Evolutionary conservation across 2,888 invertebrate species (phyloP).

Genomic region (Spisula subtruncata): DNA sequence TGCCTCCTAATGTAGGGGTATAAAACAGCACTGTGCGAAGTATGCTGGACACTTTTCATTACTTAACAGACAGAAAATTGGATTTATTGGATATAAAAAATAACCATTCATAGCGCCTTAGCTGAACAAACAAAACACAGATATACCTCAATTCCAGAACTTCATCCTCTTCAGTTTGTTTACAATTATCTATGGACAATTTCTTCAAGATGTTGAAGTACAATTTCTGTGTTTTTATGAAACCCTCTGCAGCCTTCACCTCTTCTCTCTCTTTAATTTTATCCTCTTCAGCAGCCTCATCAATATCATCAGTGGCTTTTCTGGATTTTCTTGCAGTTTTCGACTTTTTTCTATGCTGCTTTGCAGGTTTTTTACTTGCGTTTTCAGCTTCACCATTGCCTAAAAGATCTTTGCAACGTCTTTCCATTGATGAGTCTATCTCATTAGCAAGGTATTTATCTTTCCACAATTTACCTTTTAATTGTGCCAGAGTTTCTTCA

Average conservation of each 20-base stretch:
- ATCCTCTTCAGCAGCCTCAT: constrained; percentile 13
- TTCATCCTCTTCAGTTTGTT: neutral
- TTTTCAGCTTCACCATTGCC: constrained; percentile 1
- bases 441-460: neutral
- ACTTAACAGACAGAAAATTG: too few relatives aligned
- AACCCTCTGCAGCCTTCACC: constrained; percentile 54
- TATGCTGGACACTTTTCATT: too few relatives aligned
- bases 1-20: too few relatives aligned
- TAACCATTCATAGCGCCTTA: too few relatives aligned
- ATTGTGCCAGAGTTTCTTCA: constrained; percentile 3
- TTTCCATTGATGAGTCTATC: neutral
- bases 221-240: constrained; percentile 61
- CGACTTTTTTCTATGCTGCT: constrained; percentile 22
- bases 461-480: neutral
- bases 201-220: constrained; percentile 63
- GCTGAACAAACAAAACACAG: neutral
- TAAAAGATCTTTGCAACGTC: neutral
- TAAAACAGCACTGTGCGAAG: too few relatives aligned
- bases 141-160: neutral
- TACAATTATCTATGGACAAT: constrained; percentile 25
- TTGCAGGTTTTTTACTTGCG: neutral
- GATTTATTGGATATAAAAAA: too few relatives aligned
- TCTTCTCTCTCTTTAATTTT: constrained; percentile 41
- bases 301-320: neutral
- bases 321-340: neutral